phyloP scores from a whole-genome alignment of 2,113 vertebrate genomes.

The Taxidea taxus region DNA sequence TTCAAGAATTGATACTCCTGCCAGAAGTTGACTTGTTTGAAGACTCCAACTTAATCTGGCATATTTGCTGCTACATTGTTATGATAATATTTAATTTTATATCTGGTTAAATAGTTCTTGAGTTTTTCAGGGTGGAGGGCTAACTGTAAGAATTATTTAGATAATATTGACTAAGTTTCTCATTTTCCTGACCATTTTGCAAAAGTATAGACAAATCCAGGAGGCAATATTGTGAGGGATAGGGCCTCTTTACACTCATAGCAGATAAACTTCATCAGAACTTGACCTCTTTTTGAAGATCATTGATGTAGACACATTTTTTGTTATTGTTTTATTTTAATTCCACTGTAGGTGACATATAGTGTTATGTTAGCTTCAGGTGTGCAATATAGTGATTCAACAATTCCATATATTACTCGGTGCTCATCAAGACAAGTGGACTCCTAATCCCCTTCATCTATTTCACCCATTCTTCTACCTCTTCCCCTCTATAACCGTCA shows the following conservation, averaged over 20 bases:
- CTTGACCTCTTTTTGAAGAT: rapidly evolving
- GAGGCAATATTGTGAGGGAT: background rate
- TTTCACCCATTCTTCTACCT: background rate
- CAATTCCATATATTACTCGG: background rate
- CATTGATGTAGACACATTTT: background rate
- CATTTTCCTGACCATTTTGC: background rate
- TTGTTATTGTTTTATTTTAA: background rate
- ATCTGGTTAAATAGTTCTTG: background rate
- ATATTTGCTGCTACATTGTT: background rate
- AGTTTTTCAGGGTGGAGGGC: background rate
- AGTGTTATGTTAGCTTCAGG: background rate
- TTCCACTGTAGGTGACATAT: background rate
- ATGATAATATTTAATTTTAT: background rate
- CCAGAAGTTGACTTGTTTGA: background rate
- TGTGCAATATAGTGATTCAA: background rate
- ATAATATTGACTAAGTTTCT: background rate
- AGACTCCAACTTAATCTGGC: background rate
- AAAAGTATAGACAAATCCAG: background rate
- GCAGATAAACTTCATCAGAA: background rate
- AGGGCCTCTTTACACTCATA: background rate
- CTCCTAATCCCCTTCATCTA: background rate
- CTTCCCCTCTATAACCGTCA: background rate
- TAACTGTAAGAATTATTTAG: background rate
- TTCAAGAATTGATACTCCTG: background rate
- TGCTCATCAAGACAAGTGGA: background rate